A percentile compares a stretch with the other conserved stretches of the same genome.
Evolutionary conservation across 2,797 vertebrate genomes (phyloP).

Genomic region (Pantherophis alleghaniensis): DNA sequence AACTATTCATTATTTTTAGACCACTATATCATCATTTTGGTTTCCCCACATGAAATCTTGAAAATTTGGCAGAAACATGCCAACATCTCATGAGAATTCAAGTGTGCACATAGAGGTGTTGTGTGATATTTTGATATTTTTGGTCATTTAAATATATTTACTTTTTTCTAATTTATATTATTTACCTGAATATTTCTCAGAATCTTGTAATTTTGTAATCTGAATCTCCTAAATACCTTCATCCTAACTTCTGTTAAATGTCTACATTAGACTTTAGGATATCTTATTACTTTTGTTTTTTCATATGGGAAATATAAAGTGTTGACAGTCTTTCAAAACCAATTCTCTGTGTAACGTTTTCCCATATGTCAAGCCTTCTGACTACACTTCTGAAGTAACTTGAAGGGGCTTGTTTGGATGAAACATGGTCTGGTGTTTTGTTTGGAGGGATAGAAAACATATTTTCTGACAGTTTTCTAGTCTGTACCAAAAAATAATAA

Average conservation of each 20-base stretch:
- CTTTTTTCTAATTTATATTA: background rate
- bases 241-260: background rate
- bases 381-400: conserved; percentile 32
- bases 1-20: background rate
- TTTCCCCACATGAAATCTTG: background rate
- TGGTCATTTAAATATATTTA: background rate
- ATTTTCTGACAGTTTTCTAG: conserved; percentile 47
- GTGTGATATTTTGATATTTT: background rate
- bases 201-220: background rate
- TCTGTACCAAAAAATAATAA: conserved; percentile 24
- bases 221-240: background rate
- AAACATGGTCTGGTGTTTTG: conserved; percentile 37
- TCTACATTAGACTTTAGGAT: background rate
- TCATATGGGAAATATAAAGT: background rate
- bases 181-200: background rate
- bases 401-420: background rate
- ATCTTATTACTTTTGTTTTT: background rate
- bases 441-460: conserved; percentile 43
- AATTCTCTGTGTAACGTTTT: conserved; percentile 13
- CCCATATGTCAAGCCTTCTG: conserved; percentile 30
- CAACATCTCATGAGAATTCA: background rate
- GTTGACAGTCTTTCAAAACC: background rate
- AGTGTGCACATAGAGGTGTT: background rate
- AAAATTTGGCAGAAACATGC: background rate
- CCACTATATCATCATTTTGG: background rate